phyloP scores from a whole-genome alignment of 2,113 vertebrate genomes.

The Megalops atlanticus region DNA sequence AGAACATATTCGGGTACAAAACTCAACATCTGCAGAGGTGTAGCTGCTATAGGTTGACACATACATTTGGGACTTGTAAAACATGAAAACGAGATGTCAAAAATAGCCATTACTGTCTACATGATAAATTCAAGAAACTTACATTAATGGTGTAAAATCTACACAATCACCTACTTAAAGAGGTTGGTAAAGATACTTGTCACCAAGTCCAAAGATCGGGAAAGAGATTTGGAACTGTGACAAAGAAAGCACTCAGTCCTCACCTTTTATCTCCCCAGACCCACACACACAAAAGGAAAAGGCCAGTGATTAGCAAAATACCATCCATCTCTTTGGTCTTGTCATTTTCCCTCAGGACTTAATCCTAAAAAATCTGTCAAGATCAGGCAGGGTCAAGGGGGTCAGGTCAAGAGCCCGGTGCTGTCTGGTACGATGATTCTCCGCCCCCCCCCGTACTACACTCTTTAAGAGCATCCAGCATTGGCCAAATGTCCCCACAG shows the following conservation, averaged over 20 bases:
- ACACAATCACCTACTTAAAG: not conserved
- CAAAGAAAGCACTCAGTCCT: not conserved
- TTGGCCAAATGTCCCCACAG: not conserved
- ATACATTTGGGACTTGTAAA: too few species aligned
- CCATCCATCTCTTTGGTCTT: slow-evolving; percentile 21
- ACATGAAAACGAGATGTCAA: too few species aligned
- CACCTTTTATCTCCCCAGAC: slow-evolving; percentile 13
- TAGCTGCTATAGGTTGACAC: not conserved
- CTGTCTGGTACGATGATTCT: not conserved
- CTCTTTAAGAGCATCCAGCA: not conserved
- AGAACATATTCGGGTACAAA: not conserved
- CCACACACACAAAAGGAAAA: not conserved
- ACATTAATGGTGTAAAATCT: not conserved
- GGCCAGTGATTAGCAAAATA: not conserved
- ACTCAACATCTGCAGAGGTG: not conserved
- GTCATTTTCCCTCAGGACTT: slow-evolving; percentile 15
- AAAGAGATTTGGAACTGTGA: not conserved
- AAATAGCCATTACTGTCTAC: too few species aligned
- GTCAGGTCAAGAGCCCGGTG: not conserved
- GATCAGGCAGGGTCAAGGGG: slow-evolving; percentile 12
- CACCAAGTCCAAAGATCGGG: not conserved
- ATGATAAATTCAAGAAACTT: too few species aligned
- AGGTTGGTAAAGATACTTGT: not conserved
- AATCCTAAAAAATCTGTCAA: slow-evolving; percentile 27
- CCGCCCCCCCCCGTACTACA: not conserved